Evolutionary conservation across 92 coral and sea anemone species (phyloP).

Genomic region (Hydrozoanthus gracilis): DNA sequence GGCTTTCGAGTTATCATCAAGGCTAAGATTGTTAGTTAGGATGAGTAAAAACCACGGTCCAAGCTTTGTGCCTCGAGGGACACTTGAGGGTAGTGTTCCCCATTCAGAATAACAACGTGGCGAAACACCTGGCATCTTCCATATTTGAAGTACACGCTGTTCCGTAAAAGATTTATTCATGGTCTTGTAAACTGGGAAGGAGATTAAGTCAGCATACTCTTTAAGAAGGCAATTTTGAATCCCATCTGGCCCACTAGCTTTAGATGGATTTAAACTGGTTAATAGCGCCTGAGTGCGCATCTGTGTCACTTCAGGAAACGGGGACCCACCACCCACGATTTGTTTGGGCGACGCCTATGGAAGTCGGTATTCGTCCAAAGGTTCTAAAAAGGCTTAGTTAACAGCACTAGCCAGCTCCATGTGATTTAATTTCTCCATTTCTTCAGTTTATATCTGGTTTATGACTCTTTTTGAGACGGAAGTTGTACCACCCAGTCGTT

Average conservation of each 20-base stretch:
- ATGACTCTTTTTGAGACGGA: not conserved
- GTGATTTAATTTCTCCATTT: not conserved
- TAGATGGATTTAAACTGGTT: constrained; percentile 32
- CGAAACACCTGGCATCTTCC: no score
- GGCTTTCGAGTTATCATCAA: not conserved
- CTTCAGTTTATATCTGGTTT: not conserved
- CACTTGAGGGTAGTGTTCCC: not conserved
- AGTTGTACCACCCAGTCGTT: constrained; percentile 8
- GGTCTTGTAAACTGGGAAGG: no score
- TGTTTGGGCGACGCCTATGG: constrained; percentile 6
- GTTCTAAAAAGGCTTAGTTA: not conserved
- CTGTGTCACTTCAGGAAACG: constrained; percentile 4
- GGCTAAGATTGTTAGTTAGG: not conserved
- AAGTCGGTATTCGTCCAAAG: not conserved
- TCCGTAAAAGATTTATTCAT: no score
- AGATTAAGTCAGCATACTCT: not conserved
- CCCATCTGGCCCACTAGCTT: not conserved
- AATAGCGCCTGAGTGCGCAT: not conserved
- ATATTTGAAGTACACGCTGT: no score
- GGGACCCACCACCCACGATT: constrained; percentile 7
- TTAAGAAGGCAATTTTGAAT: not conserved
- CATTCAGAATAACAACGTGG: not conserved
- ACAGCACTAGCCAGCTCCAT: not conserved
- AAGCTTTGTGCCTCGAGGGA: not conserved
- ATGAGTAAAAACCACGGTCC: not conserved